Evolutionary conservation across 2,888 invertebrate species (phyloP).

Genomic region (Cinara cedri): DNA sequence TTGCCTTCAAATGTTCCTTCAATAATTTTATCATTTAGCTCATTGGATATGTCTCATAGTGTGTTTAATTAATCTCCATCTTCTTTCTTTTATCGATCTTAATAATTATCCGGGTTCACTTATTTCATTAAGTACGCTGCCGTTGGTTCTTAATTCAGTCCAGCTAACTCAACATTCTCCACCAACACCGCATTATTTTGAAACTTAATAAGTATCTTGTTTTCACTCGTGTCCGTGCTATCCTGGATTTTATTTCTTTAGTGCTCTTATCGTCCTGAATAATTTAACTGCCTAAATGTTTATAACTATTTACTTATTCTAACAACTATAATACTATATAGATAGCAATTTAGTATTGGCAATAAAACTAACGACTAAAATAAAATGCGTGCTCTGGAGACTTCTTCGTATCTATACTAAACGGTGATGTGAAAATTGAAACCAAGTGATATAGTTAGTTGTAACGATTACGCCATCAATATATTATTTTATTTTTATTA

Average conservation of each 20-base stretch:
- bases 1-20: no score
- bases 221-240: no score
- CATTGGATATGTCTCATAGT: no score
- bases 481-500: background rate
- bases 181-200: background rate
- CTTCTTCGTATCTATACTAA: no score
- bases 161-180: background rate
- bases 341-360: no score
- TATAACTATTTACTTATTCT: background rate
- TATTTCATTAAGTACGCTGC: background rate
- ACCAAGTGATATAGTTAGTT: background rate
- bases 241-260: background rate
- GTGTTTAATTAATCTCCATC: background rate
- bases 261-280: background rate
- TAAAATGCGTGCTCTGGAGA: no score
- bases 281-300: background rate
- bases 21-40: no score
- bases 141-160: background rate
- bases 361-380: no score
- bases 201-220: no score
- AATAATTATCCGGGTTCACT: background rate
- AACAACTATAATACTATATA: no score
- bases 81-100: no score
- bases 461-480: background rate
- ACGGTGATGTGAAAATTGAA: no score